Base-by-base conservation (phyloP, 2,113 vertebrate genomes). In the Cricetomys ansorgei region DNA sequence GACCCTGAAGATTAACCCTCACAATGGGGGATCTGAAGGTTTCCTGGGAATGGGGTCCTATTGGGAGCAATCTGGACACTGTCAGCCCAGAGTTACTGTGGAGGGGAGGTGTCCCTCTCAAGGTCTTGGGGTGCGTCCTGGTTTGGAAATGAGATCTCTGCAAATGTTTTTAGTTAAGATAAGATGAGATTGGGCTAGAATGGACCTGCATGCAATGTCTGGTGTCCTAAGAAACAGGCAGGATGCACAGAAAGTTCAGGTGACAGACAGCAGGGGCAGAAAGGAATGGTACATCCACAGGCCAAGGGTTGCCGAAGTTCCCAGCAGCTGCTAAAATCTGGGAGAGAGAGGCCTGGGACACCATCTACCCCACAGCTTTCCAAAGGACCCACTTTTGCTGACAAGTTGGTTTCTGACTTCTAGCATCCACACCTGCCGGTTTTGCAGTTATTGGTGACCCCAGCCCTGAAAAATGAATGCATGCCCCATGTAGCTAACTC, bases 1-100 rank as follows among this genome's bases (percentile, higher is more conserved):
- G 4, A n/a, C 79, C 8, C 3, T 27, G 31, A 87, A 69, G 34
- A 87, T 15, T 50, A 40, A 53, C 84, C 64, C 31, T 69, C 48
- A 21, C 21, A 25, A 12, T 3, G 37, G n/a, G 53, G 9, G 12
- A 57, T 5, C 89, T 48, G 53, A 2, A 6, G 29, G 31, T 25
- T 25, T 7, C 34, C 75, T 12, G 27, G 12, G 37, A 23, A 11
- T 7, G 21, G 31, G 17, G 25, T 3, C 7, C 53, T 3, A 7
- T n/a, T 21, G 5, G 27, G 12, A 69, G 19, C 21, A 11, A 11
- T 10, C 25, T 4, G 34, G 57, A 29, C 50, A 50, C n/a, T 12
- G 17, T 34, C 19, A 53, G 34, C 48, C 19, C 15, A 8, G 0
- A 23, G 9, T 29, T 17, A 25, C 55, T 53, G 0, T 0, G 3